Evolutionary conservation across 2,113 vertebrate species (phyloP).

Genomic region (Anthoscopus minutus): DNA sequence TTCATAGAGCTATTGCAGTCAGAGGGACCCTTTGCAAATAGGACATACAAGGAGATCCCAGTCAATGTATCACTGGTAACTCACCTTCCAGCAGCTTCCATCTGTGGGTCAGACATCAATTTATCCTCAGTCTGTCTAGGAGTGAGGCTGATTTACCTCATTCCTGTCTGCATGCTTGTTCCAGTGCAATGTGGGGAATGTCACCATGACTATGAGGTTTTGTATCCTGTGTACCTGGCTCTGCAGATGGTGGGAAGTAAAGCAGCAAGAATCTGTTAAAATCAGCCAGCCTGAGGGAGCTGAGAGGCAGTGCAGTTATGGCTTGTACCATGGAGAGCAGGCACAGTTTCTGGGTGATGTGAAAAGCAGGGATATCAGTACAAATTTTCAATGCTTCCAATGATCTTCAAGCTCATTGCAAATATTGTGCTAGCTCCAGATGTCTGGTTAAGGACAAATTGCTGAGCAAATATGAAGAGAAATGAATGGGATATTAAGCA

Average conservation of each 20-base stretch:
- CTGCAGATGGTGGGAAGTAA: not conserved
- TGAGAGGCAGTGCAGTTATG: not conserved
- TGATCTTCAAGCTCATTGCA: not conserved
- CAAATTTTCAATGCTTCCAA: not conserved
- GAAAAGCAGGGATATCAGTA: not conserved
- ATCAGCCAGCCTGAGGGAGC: not conserved
- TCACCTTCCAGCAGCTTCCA: not conserved
- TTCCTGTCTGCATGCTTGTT: not conserved
- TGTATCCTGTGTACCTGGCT: not conserved
- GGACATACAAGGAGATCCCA: not conserved
- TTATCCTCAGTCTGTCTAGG: not conserved
- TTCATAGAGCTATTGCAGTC: not conserved
- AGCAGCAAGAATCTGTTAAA: not conserved
- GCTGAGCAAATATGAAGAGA: not conserved
- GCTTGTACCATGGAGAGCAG: not conserved
- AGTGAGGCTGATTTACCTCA: not conserved
- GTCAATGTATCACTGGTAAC: rapidly evolving
- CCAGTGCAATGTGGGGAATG: not conserved
- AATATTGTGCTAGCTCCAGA: not conserved
- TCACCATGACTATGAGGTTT: not conserved
- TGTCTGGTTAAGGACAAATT: not conserved
- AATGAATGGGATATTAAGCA: not conserved
- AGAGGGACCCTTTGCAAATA: not conserved
- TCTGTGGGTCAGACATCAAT: not conserved
- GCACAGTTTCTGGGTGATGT: not conserved